Evolutionary conservation across 2,888 invertebrate genomes (phyloP).

Genomic region (Abrostola triplasia): DNA sequence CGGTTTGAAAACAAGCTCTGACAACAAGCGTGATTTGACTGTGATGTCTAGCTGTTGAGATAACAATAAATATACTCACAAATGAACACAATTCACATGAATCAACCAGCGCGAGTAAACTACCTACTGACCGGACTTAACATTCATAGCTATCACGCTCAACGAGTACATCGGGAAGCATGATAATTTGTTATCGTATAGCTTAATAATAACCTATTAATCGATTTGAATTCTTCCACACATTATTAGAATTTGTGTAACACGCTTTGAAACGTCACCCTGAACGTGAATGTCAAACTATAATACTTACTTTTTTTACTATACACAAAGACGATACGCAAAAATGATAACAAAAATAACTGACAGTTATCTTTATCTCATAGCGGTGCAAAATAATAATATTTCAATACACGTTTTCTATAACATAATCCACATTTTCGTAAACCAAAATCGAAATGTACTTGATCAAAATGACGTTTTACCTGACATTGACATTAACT

Average conservation of each 20-base stretch:
- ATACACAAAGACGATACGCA: slow-evolving; percentile 19
- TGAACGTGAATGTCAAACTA: slow-evolving; percentile 55
- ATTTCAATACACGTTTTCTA: slow-evolving; percentile 36
- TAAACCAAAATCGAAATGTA: slow-evolving; percentile 31
- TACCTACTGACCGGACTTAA: slow-evolving; percentile 4
- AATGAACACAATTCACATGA: slow-evolving; percentile 18
- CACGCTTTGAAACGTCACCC: slow-evolving; percentile 70
- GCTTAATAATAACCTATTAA: slow-evolving; percentile 38
- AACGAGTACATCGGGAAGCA: slow-evolving; percentile 13
- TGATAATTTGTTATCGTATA: slow-evolving; percentile 29
- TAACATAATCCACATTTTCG: slow-evolving; percentile 37
- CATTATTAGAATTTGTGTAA: slow-evolving; percentile 49
- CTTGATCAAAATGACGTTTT: slow-evolving; percentile 38
- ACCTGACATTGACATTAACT: slow-evolving; percentile 34
- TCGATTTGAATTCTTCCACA: slow-evolving; percentile 40
- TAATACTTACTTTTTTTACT: slow-evolving; percentile 55
- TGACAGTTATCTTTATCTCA: slow-evolving; percentile 43
- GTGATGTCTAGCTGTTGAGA: slow-evolving; percentile 3
- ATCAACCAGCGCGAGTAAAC: slow-evolving; percentile 13
- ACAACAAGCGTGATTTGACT: slow-evolving; percentile 11
- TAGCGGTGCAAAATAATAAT: slow-evolving; percentile 31
- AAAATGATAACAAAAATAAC: slow-evolving; percentile 32
- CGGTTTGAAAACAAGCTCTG: slow-evolving; percentile 13
- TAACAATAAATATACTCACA: slow-evolving; percentile 30
- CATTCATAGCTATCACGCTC: slow-evolving; percentile 10